These are phyloP conservation scores for Watsonalla cultraria DNA, from an alignment of 2,888 invertebrate species.

Conservation along the genomic window DNA sequence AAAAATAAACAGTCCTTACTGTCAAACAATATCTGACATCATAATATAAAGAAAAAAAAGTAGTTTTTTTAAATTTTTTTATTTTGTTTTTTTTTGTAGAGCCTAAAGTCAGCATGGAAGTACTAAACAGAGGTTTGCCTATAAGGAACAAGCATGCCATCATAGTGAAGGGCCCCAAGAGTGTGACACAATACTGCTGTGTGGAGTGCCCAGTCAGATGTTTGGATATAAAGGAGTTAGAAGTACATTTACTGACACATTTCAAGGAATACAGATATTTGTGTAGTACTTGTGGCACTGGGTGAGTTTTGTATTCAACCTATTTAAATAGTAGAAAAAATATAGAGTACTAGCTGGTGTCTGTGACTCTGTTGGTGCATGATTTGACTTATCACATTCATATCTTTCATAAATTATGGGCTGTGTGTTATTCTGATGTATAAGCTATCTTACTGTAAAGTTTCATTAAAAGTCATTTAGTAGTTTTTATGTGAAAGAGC, in stretches of 20 bases:
- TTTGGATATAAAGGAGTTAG: constrained; percentile 84
- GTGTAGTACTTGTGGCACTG: constrained; percentile 87
- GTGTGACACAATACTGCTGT: constrained; percentile 84
- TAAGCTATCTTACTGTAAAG: no score
- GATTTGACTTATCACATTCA: no score
- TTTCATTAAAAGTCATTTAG: no score
- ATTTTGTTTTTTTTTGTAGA: constrained; percentile 9
- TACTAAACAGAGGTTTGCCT: constrained; percentile 58
- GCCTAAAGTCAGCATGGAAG: constrained; percentile 32
- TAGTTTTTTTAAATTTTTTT: background rate
- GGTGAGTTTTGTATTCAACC: constrained; percentile 47
- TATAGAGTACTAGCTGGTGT: no score
- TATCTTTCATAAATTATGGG: no score
- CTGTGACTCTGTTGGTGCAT: no score
- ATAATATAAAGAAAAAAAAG: no score
- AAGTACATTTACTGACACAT: constrained; percentile 85
- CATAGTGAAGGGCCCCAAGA: constrained; percentile 83
- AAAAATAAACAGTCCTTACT: no score
- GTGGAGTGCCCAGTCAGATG: constrained; percentile 88
- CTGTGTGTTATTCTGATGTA: no score
- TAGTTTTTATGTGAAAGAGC: no score
- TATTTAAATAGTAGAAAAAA: no score
- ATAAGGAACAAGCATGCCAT: constrained; percentile 87
- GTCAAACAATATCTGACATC: no score
- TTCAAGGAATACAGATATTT: constrained; percentile 86